These are phyloP conservation scores for Monochamus saltuarius DNA, from an alignment of 1,140 invertebrate species.

Conservation along the genomic window DNA sequence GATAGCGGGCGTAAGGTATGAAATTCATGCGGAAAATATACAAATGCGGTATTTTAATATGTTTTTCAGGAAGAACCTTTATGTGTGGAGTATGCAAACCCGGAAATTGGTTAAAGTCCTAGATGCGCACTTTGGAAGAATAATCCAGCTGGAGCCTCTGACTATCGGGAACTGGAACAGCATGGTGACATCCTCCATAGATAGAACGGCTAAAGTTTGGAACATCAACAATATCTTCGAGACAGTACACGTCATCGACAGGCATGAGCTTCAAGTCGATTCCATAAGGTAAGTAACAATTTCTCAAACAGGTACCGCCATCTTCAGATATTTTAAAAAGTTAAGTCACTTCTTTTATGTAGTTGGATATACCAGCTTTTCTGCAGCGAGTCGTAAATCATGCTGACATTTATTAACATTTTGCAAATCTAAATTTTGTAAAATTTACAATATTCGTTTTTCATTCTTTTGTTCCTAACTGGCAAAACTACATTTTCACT, in stretches of 20 bases:
- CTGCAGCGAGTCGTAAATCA: no score
- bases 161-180: slow-evolving; percentile 91
- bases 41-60: no score
- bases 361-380: no score
- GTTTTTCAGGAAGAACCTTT: slow-evolving; percentile 82
- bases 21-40: background rate
- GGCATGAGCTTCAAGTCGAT: slow-evolving; percentile 95
- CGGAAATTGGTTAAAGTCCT: slow-evolving; percentile 84
- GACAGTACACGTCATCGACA: slow-evolving; percentile 93
- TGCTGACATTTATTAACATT: no score
- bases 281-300: slow-evolving; percentile 69
- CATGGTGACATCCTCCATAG: slow-evolving; percentile 95
- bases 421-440: no score
- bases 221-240: slow-evolving; percentile 99
- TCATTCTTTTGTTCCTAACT: no score
- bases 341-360: no score
- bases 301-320: no score
- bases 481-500: no score
- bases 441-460: no score
- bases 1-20: slow-evolving; percentile 78
- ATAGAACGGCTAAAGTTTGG: slow-evolving; percentile 98
- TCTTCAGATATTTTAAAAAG: no score
- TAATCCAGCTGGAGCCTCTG: slow-evolving; percentile 85
- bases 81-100: slow-evolving; percentile 86
- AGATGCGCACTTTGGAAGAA: slow-evolving; percentile 95